Percentiles rank a stretch among this genome's conserved stretches.
Conservation (phyloP, 2,888 invertebrate species). For the Plebejus argus region DNA sequence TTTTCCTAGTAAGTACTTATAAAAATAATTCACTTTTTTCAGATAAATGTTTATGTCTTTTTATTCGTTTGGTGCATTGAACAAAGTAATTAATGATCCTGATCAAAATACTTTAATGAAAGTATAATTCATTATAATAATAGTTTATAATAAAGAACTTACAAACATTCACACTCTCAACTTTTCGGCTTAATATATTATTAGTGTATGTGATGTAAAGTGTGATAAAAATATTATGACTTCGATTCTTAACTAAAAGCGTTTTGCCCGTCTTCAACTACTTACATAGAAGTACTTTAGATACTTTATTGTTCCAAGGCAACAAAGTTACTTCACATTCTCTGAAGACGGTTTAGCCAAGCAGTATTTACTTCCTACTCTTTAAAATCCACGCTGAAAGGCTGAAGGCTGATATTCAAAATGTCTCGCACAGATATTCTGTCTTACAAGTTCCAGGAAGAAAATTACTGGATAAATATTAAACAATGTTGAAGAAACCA, state of each 20-base stretch:
- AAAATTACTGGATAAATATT: conserved; percentile 31
- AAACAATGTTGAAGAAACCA: conserved; percentile 16
- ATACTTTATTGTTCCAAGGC: not conserved
- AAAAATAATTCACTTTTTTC: not conserved
- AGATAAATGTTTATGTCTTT: too few relatives aligned
- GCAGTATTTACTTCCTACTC: not conserved
- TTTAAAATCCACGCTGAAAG: conserved; percentile 21
- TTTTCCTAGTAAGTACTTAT: not conserved
- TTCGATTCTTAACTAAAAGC: not conserved
- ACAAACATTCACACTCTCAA: not conserved
- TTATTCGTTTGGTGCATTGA: not conserved
- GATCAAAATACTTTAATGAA: too few relatives aligned
- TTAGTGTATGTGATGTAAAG: not conserved
- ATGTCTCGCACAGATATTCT: conserved; percentile 17
- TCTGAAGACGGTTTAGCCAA: not conserved
- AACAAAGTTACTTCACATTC: not conserved
- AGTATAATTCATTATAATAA: too few relatives aligned
- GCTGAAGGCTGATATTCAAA: conserved; percentile 13
- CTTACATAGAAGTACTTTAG: not conserved
- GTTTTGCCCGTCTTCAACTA: not conserved
- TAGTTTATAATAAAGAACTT: too few relatives aligned
- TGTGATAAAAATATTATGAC: not conserved
- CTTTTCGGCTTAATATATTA: not conserved
- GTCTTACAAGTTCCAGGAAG: conserved; percentile 32
- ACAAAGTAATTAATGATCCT: too few relatives aligned